A percentile compares a stretch with the other conserved stretches of the same genome.
Evolutionary conservation across 2,113 vertebrate genomes (phyloP).

Genomic region (Plestiodon gilberti): DNA sequence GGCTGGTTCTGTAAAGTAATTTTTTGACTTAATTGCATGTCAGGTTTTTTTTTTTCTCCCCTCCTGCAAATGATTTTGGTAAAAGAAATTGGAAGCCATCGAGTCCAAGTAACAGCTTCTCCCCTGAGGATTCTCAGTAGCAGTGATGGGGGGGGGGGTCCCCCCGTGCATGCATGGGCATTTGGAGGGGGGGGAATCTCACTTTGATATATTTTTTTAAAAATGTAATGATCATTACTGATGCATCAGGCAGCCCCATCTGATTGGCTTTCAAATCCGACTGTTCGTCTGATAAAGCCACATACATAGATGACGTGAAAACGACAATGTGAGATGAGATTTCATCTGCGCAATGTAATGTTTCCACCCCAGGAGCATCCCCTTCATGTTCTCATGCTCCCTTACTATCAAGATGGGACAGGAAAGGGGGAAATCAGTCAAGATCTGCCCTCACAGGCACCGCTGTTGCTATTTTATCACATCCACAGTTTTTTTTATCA

Average conservation of each 20-base stretch:
- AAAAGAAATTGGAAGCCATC: conserved; percentile 18
- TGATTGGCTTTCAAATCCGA: conserved; percentile 27
- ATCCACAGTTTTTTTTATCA: no score
- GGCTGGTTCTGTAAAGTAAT: conserved; percentile 13
- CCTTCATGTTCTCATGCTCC: neutral
- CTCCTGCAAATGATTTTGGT: neutral
- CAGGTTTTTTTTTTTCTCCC: neutral
- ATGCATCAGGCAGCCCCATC: neutral
- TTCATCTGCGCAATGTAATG: neutral
- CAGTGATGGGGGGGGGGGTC: neutral
- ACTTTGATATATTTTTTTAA: conserved; percentile 31
- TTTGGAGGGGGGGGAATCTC: neutral
- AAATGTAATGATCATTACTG: conserved; percentile 5
- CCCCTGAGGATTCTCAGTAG: neutral
- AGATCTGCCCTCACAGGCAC: neutral
- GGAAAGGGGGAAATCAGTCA: accelerated
- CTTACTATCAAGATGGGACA: neutral
- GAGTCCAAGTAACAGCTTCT: neutral
- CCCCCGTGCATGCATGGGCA: neutral
- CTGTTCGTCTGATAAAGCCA: accelerated
- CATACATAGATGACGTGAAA: accelerated
- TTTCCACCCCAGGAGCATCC: neutral
- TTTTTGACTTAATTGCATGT: conserved; percentile 1
- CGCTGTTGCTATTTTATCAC: no score
- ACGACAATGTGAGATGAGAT: neutral